Conservation (phyloP, 2,113 vertebrate species). For the Saimiri boliviensis region DNA sequence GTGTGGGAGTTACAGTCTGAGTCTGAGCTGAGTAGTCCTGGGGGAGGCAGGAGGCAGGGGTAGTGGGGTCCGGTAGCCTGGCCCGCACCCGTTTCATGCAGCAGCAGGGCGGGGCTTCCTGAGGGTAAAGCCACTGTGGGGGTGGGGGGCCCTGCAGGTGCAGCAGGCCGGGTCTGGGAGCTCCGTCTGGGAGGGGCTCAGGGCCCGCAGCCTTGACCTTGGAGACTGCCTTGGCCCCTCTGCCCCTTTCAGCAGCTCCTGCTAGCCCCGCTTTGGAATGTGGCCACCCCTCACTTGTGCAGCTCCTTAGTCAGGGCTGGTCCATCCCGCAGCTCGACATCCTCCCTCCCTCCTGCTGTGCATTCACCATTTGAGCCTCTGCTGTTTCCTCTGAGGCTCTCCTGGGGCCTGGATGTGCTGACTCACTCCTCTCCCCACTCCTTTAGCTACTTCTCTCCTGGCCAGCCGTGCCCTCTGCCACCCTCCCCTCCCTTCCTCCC, state of each 20-base stretch:
- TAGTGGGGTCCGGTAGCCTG: not conserved
- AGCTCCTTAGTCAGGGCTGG: not conserved
- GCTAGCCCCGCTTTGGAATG: not conserved
- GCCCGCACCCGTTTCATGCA: rapidly evolving
- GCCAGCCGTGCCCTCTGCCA: not conserved
- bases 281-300: not conserved
- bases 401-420: not conserved
- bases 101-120: not conserved
- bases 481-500: not conserved
- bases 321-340: not conserved
- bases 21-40: not conserved
- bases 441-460: no score
- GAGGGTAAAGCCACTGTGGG: not conserved
- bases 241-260: not conserved
- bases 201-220: not conserved
- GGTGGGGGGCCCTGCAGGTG: not conserved
- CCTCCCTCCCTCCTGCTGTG: not conserved
- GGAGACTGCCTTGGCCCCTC: not conserved
- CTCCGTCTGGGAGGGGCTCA: not conserved
- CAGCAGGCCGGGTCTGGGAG: not conserved
- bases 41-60: no score
- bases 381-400: not conserved
- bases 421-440: not conserved
- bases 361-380: not conserved
- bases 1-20: not conserved